phyloP scores from a whole-genome alignment of 2,797 vertebrate genomes.

The Alosa sapidissima region DNA sequence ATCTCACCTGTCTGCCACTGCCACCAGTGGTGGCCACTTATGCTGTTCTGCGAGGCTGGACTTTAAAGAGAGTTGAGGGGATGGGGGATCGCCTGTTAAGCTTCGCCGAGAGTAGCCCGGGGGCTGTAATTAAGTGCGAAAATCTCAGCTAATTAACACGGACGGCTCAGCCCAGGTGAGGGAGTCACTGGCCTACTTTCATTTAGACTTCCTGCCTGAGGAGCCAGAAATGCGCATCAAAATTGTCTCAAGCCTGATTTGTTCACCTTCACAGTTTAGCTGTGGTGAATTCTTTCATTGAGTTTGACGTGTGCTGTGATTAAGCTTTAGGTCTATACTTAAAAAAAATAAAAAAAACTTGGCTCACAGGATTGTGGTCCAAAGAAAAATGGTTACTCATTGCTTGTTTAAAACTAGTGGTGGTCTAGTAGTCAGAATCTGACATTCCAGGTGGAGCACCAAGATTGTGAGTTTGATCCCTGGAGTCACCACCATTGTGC shows the following conservation, averaged over 20 bases:
- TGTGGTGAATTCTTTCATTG: not conserved
- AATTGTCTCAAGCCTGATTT: not conserved
- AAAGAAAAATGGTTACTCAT: not conserved
- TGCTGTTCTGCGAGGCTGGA: not conserved
- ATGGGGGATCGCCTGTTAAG: not conserved
- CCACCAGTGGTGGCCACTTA: not conserved
- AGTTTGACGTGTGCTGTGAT: not conserved
- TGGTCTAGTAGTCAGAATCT: no score
- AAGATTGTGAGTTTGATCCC: no score
- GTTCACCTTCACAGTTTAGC: not conserved
- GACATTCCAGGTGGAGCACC: no score
- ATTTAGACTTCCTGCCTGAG: not conserved
- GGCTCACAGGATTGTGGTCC: not conserved
- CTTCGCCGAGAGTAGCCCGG: not conserved
- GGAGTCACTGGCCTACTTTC: not conserved
- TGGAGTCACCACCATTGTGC: no score
- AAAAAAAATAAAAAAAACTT: not conserved
- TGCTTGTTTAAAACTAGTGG: not conserved
- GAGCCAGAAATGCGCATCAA: not conserved
- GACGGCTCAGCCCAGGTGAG: not conserved
- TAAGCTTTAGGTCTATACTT: not conserved
- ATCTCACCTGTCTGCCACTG: not conserved
- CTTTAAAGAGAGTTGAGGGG: not conserved
- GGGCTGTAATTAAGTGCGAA: slow-evolving; percentile 20
- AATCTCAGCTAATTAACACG: slow-evolving; percentile 25